Conservation (phyloP, 2,888 invertebrate species). For the Scotopteryx bipunctaria region DNA sequence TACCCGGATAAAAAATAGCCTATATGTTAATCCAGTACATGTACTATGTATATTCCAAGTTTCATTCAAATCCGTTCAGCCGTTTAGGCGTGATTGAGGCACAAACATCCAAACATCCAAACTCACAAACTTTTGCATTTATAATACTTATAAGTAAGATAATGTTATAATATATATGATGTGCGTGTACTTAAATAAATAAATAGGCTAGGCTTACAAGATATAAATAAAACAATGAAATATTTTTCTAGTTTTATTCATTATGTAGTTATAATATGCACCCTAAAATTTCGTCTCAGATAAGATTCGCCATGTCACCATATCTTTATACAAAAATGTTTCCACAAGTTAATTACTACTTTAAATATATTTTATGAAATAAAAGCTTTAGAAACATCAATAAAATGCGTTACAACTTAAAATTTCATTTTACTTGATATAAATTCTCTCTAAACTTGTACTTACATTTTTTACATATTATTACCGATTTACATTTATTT, state of each 20-base stretch:
- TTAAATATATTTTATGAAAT: slow-evolving; percentile 18
- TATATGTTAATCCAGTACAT: too few relatives aligned
- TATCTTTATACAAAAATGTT: slow-evolving; percentile 31
- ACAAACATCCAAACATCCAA: too few relatives aligned
- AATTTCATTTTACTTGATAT: slow-evolving; percentile 24
- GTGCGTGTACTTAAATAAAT: too few relatives aligned
- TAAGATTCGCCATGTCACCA: slow-evolving; percentile 31
- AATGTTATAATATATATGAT: too few relatives aligned
- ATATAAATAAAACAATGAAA: slow-evolving; percentile 12
- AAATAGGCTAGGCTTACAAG: neutral
- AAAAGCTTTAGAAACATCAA: slow-evolving; percentile 29
- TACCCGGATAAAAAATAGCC: too few relatives aligned
- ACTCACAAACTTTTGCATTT: too few relatives aligned
- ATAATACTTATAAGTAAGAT: too few relatives aligned
- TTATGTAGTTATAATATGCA: slow-evolving; percentile 30
- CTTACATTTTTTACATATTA: slow-evolving; percentile 30
- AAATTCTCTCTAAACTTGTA: slow-evolving; percentile 37
- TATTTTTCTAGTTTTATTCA: slow-evolving; percentile 32
- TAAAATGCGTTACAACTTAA: slow-evolving; percentile 32
- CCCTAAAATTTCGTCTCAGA: slow-evolving; percentile 31
- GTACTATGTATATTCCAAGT: too few relatives aligned
- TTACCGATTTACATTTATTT: slow-evolving; percentile 23
- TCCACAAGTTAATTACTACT: slow-evolving; percentile 22
- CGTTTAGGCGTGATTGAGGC: too few relatives aligned
- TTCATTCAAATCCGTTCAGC: too few relatives aligned